These are phyloP conservation scores for Theonella swinhoei DNA, from an alignment of 37 sponge, comb jelly and placozoan species.

Conservation along the genomic window DNA sequence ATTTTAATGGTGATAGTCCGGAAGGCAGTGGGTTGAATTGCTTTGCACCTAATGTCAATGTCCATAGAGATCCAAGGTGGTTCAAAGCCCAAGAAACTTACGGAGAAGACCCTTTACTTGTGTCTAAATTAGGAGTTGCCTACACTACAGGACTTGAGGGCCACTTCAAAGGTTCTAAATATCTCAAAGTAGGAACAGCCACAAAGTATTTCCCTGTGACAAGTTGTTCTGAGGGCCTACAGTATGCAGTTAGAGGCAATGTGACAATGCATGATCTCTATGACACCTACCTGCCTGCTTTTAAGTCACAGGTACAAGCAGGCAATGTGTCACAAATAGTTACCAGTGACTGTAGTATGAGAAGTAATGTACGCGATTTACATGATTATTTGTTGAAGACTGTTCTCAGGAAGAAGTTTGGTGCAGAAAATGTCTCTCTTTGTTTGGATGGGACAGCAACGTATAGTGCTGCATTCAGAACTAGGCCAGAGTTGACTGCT, in stretches of 20 bases:
- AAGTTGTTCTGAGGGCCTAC: constrained; percentile 43
- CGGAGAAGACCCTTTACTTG: constrained; percentile 45
- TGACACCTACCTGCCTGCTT: constrained; percentile 56
- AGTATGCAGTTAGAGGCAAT: constrained; percentile 17
- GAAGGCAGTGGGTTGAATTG: constrained; percentile 66
- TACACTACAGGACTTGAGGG: constrained; percentile 48
- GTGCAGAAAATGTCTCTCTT: constrained; percentile 34
- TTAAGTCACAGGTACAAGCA: constrained; percentile 52
- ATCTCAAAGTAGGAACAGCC: constrained; percentile 49
- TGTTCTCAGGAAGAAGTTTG: constrained; percentile 54
- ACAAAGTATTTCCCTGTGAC: constrained; percentile 52
- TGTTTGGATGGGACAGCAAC: constrained; percentile 35
- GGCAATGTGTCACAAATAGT: constrained; percentile 44
- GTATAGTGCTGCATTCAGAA: constrained; percentile 25
- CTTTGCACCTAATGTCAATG: constrained; percentile 67
- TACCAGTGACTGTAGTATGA: constrained; percentile 4
- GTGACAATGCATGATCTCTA: constrained; percentile 46
- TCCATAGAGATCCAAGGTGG: constrained; percentile 53
- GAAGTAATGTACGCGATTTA: constrained; percentile 38
- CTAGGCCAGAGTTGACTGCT: constrained; percentile 28
- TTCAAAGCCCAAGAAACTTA: constrained; percentile 37
- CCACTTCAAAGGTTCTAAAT: constrained; percentile 26
- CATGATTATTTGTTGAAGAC: constrained; percentile 37
- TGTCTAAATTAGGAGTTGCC: constrained; percentile 42
- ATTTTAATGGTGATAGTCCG: constrained; percentile 37